phyloP scores from a whole-genome alignment of 2,113 vertebrate species.

The Notiomystis cincta region DNA sequence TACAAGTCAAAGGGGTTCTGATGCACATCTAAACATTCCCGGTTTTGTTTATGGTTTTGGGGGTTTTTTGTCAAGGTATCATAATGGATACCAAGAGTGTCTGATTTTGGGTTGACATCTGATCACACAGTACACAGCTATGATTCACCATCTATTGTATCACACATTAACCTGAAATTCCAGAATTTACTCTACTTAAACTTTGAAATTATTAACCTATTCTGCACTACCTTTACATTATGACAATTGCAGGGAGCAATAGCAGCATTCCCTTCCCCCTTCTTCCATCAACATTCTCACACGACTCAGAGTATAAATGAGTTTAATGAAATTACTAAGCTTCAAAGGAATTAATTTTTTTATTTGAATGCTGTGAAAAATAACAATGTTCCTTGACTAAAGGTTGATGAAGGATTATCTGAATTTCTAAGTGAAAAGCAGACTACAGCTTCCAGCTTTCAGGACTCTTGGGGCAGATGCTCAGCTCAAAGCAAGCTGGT shows the following conservation, averaged over 20 bases:
- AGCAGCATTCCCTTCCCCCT: accelerated
- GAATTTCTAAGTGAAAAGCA: not conserved
- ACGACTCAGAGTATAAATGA: accelerated
- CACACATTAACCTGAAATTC: not conserved
- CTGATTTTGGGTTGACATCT: not conserved
- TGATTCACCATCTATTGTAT: not conserved
- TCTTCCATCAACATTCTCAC: not conserved
- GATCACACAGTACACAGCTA: not conserved
- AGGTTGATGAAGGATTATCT: not conserved
- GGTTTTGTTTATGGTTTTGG: accelerated
- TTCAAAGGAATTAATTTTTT: not conserved
- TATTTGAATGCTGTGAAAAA: not conserved
- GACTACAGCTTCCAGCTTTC: not conserved
- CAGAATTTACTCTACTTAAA: not conserved
- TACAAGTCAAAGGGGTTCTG: not conserved
- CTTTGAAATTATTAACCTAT: not conserved
- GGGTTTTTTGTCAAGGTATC: not conserved
- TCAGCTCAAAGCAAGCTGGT: not conserved
- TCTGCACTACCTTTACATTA: not conserved
- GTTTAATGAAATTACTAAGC: not conserved
- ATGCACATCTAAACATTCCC: not conserved
- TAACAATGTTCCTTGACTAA: not conserved
- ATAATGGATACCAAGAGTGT: not conserved
- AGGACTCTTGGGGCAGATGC: not conserved
- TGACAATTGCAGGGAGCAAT: not conserved